A percentile compares a stretch with the other conserved stretches of the same genome.
Evolutionary conservation across 2,113 vertebrate species (phyloP).

Genomic region (Myrmecophaga tridactyla): DNA sequence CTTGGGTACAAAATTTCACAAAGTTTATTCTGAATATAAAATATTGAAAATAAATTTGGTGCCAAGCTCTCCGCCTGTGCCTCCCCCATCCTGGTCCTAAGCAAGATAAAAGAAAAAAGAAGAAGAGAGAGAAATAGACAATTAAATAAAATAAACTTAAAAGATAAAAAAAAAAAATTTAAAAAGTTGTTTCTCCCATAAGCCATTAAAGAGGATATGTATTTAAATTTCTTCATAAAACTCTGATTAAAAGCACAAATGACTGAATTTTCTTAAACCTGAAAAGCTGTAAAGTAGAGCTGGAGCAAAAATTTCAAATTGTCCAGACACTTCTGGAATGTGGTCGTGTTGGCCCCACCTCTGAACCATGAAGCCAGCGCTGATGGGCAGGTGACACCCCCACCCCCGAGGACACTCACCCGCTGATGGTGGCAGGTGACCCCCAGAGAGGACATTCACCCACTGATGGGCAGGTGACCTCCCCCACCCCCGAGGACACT

Average conservation of each 20-base stretch:
- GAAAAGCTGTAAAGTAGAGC: neutral
- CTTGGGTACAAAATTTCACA: neutral
- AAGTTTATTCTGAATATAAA: slow-evolving; percentile 3
- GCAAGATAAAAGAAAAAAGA: too few species aligned
- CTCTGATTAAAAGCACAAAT: neutral
- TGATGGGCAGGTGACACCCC: too few species aligned
- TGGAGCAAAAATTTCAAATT: slow-evolving; percentile 9
- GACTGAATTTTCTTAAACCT: neutral
- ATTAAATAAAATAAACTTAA: neutral
- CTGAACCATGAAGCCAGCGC: too few species aligned
- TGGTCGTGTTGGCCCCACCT: neutral
- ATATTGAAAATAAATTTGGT: neutral
- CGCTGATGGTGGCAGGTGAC: too few species aligned
- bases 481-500: too few species aligned
- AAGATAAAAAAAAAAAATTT: too few species aligned
- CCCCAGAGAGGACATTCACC: slow-evolving; percentile 80
- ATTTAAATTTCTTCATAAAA: slow-evolving; percentile 18
- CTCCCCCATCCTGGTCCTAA: too few species aligned
- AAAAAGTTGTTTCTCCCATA: neutral
- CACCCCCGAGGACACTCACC: too few species aligned
- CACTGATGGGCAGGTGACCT: slow-evolving; percentile 79
- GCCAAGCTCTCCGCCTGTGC: too few species aligned
- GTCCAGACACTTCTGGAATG: neutral
- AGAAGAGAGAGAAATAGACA: neutral
- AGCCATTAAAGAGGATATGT: neutral